Conservation (phyloP, 2,888 invertebrate genomes). For the Netelia melanura region DNA sequence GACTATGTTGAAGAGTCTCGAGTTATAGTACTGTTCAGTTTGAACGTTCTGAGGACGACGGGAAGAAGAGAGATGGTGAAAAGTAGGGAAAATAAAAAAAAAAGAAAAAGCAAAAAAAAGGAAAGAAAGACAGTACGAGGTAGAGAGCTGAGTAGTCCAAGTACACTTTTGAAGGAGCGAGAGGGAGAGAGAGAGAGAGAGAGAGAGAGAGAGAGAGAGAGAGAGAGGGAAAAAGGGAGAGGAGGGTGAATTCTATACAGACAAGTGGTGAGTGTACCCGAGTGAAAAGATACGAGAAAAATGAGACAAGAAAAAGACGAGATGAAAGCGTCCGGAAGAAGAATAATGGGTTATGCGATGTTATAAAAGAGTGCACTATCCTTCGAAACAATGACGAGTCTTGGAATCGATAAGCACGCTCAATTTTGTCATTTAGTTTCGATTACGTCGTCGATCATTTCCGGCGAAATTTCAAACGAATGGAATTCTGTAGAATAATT, state of each 20-base stretch:
- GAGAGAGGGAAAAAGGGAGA: background rate
- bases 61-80: slow-evolving; percentile 39
- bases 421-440: too few species aligned
- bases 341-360: background rate
- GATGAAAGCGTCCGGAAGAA: background rate
- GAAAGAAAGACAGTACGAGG: background rate
- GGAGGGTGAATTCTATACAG: background rate
- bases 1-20: slow-evolving; percentile 51
- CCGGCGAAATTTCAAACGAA: background rate
- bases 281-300: slow-evolving; percentile 17
- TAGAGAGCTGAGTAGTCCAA: slow-evolving; percentile 17
- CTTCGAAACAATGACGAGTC: background rate
- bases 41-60: slow-evolving; percentile 44
- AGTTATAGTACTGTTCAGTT: slow-evolving; percentile 51
- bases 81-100: slow-evolving; percentile 8
- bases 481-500: background rate
- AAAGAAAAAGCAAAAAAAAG: slow-evolving; percentile 1
- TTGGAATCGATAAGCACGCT: background rate
- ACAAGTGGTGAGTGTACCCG: slow-evolving; percentile 19
- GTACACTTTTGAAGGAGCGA: slow-evolving; percentile 19
- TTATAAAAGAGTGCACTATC: background rate
- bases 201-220: slow-evolving; percentile 3
- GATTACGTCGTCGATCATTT: too few species aligned
- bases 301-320: background rate
- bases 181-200: slow-evolving; percentile 1